Evolutionary conservation across 2,113 vertebrate species (phyloP), one percentile per base, ranked within the genome.

Genomic region (Camarhynchus parvulus): DNA sequence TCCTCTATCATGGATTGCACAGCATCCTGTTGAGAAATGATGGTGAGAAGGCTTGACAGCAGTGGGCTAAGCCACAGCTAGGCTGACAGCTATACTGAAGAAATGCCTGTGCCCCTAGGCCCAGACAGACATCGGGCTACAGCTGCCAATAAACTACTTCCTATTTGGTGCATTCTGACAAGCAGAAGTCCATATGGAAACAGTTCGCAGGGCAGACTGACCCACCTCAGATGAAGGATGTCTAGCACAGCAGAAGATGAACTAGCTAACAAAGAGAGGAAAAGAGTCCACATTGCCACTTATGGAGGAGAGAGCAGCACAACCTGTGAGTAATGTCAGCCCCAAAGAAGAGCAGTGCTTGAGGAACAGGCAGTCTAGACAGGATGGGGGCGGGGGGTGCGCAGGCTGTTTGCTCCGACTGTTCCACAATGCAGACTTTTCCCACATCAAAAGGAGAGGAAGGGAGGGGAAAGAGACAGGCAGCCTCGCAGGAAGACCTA

Each of bases 241-340:
- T 28, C 27, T 27, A 68, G 35, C 37, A 76, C 24, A 63, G 35
- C 33, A 56, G 42, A 64, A 64, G 30, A 35, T 75, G 56, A 91
- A 67, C 31, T 50, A n/a, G 9, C 49, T 61, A 42, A 78, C 0
- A 5, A 63, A 73, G 35, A 46, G 23, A 73, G 56, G 33, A 64
- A 42, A n/a, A 52, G 27, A 83, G 23, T 20, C 44, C 42, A 30
- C 1, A 0, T 4, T 46, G 41, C 37, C 1, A 1, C 35, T 75
- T n/a, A 19, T 0, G 0, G 17, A 67, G 18, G 8, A 63, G 18
- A 1, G 0, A 74, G 12, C 7, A 33, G 30, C 30, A 50, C 28
- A 70, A 77, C 33, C 35, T 35, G 30, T 31, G 79, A 83, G 72
- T 55, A 82, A 63, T 6, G 28, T 7, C 61, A 83, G 24, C 46